These are phyloP conservation scores for Esox lucius DNA, from an alignment of 2,797 vertebrate genomes.

Conservation along the genomic window DNA sequence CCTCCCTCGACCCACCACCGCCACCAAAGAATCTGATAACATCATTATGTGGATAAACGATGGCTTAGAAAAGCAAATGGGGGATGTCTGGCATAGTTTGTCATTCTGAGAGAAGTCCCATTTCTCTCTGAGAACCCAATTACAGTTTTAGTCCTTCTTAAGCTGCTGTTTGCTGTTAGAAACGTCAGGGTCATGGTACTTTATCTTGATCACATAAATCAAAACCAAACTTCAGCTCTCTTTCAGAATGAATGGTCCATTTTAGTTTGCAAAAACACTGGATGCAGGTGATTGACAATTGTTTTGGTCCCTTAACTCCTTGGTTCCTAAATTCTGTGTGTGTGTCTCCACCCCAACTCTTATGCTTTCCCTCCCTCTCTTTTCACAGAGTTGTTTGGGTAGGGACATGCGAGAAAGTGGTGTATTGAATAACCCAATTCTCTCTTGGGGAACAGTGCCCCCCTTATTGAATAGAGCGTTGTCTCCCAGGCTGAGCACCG, in stretches of 20 bases:
- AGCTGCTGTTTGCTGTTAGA: background rate
- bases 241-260: background rate
- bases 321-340: background rate
- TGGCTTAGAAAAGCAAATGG: slow-evolving; percentile 24
- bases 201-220: slow-evolving; percentile 20
- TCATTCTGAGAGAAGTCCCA: slow-evolving; percentile 10
- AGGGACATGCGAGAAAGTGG: slow-evolving; percentile 37
- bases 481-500: slow-evolving; percentile 48
- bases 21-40: slow-evolving; percentile 33
- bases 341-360: background rate
- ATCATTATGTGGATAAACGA: slow-evolving; percentile 32
- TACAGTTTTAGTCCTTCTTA: slow-evolving; percentile 13
- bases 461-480: slow-evolving; percentile 60
- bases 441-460: slow-evolving; percentile 41
- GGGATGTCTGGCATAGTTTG: slow-evolving; percentile 10
- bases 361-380: background rate
- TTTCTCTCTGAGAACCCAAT: slow-evolving; percentile 9
- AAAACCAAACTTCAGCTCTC: background rate
- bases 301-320: background rate
- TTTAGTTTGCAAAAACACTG: slow-evolving; percentile 3
- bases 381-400: slow-evolving; percentile 18
- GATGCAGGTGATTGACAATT: background rate
- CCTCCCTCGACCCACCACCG: slow-evolving; percentile 23
- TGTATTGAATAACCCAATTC: slow-evolving; percentile 51
- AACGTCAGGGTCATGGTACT: background rate